Conservation (phyloP, 2,113 vertebrate species). For the Phrynosoma platyrhinos region DNA sequence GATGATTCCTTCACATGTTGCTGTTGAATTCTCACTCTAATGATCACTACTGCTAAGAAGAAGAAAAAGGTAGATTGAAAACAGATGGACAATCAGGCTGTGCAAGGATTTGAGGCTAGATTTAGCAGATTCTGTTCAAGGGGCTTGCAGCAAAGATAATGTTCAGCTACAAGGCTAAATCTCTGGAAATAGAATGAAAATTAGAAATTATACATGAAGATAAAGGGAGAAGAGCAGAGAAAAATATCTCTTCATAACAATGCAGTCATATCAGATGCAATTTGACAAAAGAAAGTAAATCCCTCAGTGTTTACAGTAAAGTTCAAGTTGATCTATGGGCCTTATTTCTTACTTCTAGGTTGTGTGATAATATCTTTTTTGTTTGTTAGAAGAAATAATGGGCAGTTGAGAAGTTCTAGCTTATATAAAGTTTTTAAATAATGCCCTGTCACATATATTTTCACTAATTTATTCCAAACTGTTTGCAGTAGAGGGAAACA, state of each 20-base stretch:
- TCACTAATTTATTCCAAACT: background rate
- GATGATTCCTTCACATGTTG: background rate
- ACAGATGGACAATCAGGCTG: background rate
- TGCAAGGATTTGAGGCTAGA: background rate
- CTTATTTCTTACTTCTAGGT: background rate
- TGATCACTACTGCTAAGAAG: background rate
- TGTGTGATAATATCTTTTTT: background rate
- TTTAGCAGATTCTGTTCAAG: background rate
- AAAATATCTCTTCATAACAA: background rate
- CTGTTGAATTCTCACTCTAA: background rate
- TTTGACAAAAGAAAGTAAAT: background rate
- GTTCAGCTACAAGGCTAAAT: background rate
- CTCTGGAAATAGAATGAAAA: background rate
- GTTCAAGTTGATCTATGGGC: background rate
- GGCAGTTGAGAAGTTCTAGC: background rate
- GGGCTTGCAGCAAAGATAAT: background rate
- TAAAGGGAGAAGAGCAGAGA: background rate
- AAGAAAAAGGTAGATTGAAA: background rate
- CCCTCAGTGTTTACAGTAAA: background rate
- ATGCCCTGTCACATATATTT: background rate
- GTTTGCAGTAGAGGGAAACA: background rate
- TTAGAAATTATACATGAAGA: background rate
- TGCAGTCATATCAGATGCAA: background rate
- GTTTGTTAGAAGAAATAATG: background rate
- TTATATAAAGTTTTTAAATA: background rate